Evolutionary conservation across 2,888 invertebrate species (phyloP).

Genomic region (Ormyrus pomaceus): DNA sequence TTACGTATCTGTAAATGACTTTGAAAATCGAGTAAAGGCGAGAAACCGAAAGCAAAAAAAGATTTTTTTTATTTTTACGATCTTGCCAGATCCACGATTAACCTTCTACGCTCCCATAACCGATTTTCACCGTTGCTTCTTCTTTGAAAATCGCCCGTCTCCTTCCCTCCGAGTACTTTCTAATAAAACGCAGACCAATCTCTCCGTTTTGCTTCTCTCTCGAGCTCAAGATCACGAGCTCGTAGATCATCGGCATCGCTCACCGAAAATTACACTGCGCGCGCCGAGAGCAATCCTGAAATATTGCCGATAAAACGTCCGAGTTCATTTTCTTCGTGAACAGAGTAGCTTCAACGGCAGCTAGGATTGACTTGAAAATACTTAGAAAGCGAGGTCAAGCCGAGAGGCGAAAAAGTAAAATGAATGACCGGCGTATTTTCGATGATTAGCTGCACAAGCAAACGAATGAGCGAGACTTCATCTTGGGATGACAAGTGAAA

Average conservation of each 20-base stretch:
- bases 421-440: conserved; percentile 28
- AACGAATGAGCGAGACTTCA: conserved; percentile 1
- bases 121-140: conserved; percentile 45
- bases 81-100: not conserved
- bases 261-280: conserved; percentile 45
- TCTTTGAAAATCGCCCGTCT: conserved; percentile 26
- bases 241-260: conserved; percentile 39
- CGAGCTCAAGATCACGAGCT: conserved; percentile 42
- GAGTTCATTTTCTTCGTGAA: conserved; percentile 41
- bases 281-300: conserved; percentile 34
- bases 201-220: not conserved
- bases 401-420: conserved; percentile 9
- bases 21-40: too few species aligned
- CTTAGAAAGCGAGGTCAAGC: conserved; percentile 48
- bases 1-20: too few species aligned
- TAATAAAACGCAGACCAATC: conserved; percentile 35
- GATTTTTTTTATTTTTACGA: conserved; percentile 1
- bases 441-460: conserved; percentile 12
- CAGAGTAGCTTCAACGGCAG: not conserved
- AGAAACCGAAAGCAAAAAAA: not conserved
- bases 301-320: conserved; percentile 46
- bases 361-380: not conserved
- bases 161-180: conserved; percentile 21
- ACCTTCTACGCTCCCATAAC: conserved; percentile 19
- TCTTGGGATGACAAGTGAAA: conserved; percentile 19